Base-by-base conservation (phyloP, 2,113 vertebrate genomes). In the Stigmatopora argus region DNA sequence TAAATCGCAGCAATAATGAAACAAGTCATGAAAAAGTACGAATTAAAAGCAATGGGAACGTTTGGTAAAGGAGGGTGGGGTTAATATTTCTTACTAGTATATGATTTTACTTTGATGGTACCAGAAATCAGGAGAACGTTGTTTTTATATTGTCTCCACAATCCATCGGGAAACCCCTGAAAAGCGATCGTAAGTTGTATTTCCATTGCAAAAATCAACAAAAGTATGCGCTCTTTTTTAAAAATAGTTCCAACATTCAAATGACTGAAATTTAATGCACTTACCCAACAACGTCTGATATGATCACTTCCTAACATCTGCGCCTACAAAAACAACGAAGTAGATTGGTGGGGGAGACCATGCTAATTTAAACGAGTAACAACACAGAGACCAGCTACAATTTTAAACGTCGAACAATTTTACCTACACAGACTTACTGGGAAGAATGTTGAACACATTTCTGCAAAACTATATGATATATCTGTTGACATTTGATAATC, bases 51-150 rank as follows among this genome's bases (percentile, higher is more conserved):
- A 44, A 1, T 19, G 3, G 10, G 19, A 6, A n/a, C 18, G 12
- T 9, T 51, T 15, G 9, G 15, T 2, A 19, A 51, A 51, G 26
- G 26, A 31, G 26, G 26, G 26, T 31, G 26, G 26, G 26, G 26
- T 31, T 5, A 35, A 35, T 51, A n/a, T 21, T 1, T 38, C n/a
- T 7, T 21, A 31, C 26, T 2, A 31, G 26, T 18, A 60, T 48
- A 18, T 12, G 9, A 31, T 18, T 64, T 64, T 38, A 64, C 34
- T 64, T 64, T 64, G 47, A 51, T 18, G 62, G 62, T 7, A 35
- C 34, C 62, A 18, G 62, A 64, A 64, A 10, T 64, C 47, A 8
- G 6, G 45, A 8, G 62, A 19, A n/a, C 12, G 4, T 17, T 17
- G 46, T 34, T 21, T 34, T 26, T 46, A 15, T 11, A 17, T 48